A percentile compares a stretch with the other conserved stretches of the same genome.
Conservation (phyloP, 1,140 invertebrate genomes). For the Drosophila lacteicornis region DNA sequence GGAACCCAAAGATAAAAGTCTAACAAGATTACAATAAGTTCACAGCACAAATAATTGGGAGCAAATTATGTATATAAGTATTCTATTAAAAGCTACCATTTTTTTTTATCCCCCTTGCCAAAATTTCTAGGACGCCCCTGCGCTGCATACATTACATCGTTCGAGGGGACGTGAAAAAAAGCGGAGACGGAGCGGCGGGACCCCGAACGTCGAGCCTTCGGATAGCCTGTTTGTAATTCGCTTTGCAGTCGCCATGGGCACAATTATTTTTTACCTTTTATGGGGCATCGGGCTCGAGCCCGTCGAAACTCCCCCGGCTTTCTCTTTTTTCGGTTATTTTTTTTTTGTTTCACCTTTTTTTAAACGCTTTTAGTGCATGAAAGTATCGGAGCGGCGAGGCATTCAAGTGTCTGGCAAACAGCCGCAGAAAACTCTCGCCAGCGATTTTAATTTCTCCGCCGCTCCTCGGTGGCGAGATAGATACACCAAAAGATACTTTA, state of each 20-base stretch:
- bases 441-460: slow-evolving; percentile 60
- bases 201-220: slow-evolving; percentile 40
- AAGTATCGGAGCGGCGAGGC: slow-evolving; percentile 39
- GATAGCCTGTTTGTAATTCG: slow-evolving; percentile 80
- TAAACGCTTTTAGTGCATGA: slow-evolving; percentile 71
- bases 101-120: background rate
- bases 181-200: background rate
- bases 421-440: slow-evolving; percentile 40
- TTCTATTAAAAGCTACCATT: too few species aligned
- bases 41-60: too few species aligned
- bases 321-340: slow-evolving; percentile 12
- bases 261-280: slow-evolving; percentile 74
- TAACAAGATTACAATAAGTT: too few species aligned
- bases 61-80: too few species aligned
- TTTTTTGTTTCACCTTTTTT: slow-evolving; percentile 21
- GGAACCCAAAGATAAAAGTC: too few species aligned
- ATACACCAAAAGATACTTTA: slow-evolving; percentile 47
- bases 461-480: slow-evolving; percentile 7
- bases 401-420: slow-evolving; percentile 74
- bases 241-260: slow-evolving; percentile 80
- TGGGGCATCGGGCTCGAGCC: slow-evolving; percentile 40
- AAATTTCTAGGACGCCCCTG: slow-evolving; percentile 1
- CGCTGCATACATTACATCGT: slow-evolving; percentile 70
- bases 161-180: slow-evolving; percentile 30
- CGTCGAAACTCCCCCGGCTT: slow-evolving; percentile 17